A percentile compares a stretch with the other conserved stretches of the same genome.
These are phyloP conservation scores for Rosalia funebris DNA, from an alignment of 2,888 invertebrate genomes.

Conservation along the genomic window DNA sequence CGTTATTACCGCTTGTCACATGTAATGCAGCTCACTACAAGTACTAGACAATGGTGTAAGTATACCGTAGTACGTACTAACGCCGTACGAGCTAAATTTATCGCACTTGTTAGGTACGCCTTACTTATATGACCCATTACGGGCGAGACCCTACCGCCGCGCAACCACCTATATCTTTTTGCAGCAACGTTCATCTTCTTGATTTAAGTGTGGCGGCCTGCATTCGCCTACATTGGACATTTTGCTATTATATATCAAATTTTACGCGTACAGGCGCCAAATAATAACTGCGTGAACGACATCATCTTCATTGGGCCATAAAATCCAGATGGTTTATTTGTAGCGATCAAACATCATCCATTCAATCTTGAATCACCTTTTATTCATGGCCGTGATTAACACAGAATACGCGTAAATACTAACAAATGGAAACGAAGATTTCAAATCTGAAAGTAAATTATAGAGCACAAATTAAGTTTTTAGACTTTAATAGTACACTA, in stretches of 20 bases:
- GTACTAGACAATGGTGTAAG: slow-evolving; percentile 33
- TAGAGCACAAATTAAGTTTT: too few species aligned
- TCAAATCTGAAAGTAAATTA: too few species aligned
- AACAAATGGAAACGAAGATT: too few species aligned
- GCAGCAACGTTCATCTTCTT: slow-evolving; percentile 4
- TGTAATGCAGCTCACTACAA: slow-evolving; percentile 29
- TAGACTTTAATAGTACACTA: too few species aligned
- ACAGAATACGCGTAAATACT: too few species aligned
- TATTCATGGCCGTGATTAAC: too few species aligned
- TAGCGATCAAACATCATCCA: too few species aligned
- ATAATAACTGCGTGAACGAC: slow-evolving; percentile 7
- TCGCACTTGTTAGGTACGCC: slow-evolving; percentile 16
- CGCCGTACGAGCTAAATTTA: slow-evolving; percentile 10
- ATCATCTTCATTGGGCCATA: too few species aligned
- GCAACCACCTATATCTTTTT: slow-evolving; percentile 4
- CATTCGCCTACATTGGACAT: slow-evolving; percentile 12
- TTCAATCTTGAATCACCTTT: too few species aligned
- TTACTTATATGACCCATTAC: slow-evolving; percentile 6
- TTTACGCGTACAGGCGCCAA: slow-evolving; percentile 8
- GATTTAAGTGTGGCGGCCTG: slow-evolving; percentile 8
- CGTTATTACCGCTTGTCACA: slow-evolving; percentile 34
- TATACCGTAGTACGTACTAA: neutral
- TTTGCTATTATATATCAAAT: slow-evolving; percentile 17
- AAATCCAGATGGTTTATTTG: too few species aligned
- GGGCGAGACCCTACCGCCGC: slow-evolving; percentile 13